Percentiles rank a stretch among this genome's conserved stretches.
Conservation (phyloP, 2,113 vertebrate species). For the Poeciliopsis retropinna region DNA sequence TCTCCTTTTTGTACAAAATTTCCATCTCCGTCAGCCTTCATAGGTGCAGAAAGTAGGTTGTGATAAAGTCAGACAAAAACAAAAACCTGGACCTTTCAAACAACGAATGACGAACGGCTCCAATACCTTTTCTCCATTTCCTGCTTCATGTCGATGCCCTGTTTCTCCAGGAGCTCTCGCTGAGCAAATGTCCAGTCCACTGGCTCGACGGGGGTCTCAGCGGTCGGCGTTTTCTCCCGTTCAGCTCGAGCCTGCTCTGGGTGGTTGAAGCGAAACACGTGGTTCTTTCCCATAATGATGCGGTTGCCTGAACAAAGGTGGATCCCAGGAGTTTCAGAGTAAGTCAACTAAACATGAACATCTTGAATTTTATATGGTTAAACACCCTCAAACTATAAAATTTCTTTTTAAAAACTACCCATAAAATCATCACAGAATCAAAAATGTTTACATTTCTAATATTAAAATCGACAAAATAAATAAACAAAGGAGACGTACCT, state of each 20-base stretch:
- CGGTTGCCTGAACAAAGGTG: conserved; percentile 87
- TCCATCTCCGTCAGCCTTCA: conserved; percentile 98
- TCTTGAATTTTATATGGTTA: background rate
- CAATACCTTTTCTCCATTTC: conserved; percentile 98
- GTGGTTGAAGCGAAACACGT: conserved; percentile 98
- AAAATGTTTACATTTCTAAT: background rate
- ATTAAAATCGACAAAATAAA: background rate
- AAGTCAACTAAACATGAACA: background rate
- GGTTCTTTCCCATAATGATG: conserved; percentile 99
- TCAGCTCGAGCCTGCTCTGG: conserved; percentile 97
- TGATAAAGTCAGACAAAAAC: background rate
- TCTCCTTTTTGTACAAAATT: conserved; percentile 98
- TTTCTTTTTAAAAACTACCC: too few relatives aligned
- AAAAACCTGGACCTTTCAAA: background rate
- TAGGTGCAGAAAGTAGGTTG: conserved; percentile 21
- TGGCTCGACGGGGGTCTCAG: conserved; percentile 97
- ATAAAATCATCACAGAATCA: too few relatives aligned
- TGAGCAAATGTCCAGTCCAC: conserved; percentile 99
- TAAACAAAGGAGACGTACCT: conserved; percentile 75
- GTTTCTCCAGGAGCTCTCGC: conserved; percentile 96
- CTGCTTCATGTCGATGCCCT: conserved; percentile 99
- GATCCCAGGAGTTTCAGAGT: background rate
- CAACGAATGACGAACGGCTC: background rate
- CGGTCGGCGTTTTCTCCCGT: conserved; percentile 94
- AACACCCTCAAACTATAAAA: background rate